phyloP scores from a whole-genome alignment of 2,888 invertebrate species.

The Empis livida region DNA sequence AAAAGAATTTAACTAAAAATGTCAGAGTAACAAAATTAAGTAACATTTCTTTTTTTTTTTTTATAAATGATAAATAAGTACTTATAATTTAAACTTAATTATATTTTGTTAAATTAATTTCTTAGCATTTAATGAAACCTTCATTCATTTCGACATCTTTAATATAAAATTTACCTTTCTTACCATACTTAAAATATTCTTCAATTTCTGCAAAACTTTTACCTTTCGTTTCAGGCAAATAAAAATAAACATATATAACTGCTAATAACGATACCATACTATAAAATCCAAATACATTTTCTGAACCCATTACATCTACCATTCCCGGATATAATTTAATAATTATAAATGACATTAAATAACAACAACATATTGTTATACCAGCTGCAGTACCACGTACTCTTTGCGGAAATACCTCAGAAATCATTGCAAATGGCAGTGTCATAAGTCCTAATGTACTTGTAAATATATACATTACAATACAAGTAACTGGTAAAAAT shows the following conservation, averaged over 20 bases:
- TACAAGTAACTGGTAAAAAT: constrained; percentile 24
- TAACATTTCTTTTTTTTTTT: no score
- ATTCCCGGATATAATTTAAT: constrained; percentile 54
- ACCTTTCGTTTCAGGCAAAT: constrained; percentile 56
- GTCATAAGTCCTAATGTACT: constrained; percentile 42
- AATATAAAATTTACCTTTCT: not conserved
- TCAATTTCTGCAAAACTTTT: constrained; percentile 56
- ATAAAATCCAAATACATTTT: constrained; percentile 49
- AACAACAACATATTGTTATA: constrained; percentile 49
- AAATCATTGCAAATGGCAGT: constrained; percentile 62
- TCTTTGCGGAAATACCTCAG: constrained; percentile 53
- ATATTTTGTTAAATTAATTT: not conserved
- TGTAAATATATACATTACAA: constrained; percentile 35
- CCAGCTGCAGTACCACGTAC: constrained; percentile 54
- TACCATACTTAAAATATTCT: constrained; percentile 30
- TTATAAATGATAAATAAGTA: no score
- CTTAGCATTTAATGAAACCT: constrained; percentile 17
- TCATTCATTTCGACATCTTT: constrained; percentile 20
- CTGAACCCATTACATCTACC: constrained; percentile 43
- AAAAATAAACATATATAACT: constrained; percentile 43
- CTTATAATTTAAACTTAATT: not conserved
- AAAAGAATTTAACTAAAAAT: no score
- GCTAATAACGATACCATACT: constrained; percentile 46
- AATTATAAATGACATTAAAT: constrained; percentile 48
- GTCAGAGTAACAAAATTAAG: no score